A percentile compares a stretch with the other conserved stretches of the same genome.
Evolutionary conservation across 2,113 vertebrate genomes (phyloP).

Genomic region (Platichthys flesus): DNA sequence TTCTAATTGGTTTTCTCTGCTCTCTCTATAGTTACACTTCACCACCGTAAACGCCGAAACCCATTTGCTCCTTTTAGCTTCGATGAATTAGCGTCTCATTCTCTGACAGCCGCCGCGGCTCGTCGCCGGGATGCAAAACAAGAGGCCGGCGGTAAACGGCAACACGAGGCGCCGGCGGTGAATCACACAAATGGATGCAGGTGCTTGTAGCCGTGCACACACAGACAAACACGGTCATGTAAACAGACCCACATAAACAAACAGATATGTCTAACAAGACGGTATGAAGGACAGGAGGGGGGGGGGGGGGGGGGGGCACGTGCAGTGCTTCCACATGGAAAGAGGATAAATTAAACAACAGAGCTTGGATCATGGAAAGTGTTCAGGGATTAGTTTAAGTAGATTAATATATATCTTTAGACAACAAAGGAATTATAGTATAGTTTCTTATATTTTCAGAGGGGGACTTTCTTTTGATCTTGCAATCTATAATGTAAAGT

Average conservation of each 20-base stretch:
- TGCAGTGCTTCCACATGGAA: no score
- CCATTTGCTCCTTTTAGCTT: slow-evolving; percentile 39
- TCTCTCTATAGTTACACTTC: slow-evolving; percentile 44
- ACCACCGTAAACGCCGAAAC: slow-evolving; percentile 31
- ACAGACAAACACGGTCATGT: not conserved
- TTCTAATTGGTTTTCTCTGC: slow-evolving; percentile 63
- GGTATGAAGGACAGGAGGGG: no score
- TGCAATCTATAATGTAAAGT: no score
- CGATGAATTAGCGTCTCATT: slow-evolving; percentile 16
- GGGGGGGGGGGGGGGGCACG: no score
- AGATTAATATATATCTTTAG: no score
- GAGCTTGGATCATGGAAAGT: no score
- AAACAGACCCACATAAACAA: not conserved
- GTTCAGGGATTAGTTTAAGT: no score
- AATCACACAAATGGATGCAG: not conserved
- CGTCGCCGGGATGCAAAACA: not conserved
- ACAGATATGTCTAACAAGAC: no score
- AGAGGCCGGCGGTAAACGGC: not conserved
- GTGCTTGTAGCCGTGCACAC: not conserved
- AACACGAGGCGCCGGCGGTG: not conserved
- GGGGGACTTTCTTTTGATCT: no score
- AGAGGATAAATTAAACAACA: no score
- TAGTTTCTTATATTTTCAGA: no score
- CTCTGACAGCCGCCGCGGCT: not conserved
- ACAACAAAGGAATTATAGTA: no score